A percentile compares a stretch with the other conserved stretches of the same genome.
Conservation (phyloP, 2,888 invertebrate genomes). For the Drosophila flavopinicola region DNA sequence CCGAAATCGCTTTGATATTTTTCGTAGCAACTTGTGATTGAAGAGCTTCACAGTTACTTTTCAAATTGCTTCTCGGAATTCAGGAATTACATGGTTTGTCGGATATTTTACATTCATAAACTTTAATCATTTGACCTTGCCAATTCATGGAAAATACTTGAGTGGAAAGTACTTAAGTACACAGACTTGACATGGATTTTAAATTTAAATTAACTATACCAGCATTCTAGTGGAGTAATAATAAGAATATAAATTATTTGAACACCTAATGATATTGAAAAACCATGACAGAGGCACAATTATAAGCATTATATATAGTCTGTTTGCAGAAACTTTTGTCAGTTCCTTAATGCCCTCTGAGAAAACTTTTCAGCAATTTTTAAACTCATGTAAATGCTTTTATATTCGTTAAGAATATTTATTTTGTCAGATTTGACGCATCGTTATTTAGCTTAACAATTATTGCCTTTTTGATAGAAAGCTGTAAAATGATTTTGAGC, state of each 20-base stretch:
- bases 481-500: constrained; percentile 19
- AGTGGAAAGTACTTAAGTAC: not conserved
- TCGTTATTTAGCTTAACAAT: constrained; percentile 13
- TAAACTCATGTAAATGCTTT: constrained; percentile 1
- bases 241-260: too few relatives aligned
- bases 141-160: too few relatives aligned
- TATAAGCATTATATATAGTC: too few relatives aligned
- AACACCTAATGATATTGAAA: too few relatives aligned
- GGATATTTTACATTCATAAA: not conserved
- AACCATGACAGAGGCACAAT: too few relatives aligned
- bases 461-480: constrained; percentile 22
- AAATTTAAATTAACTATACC: too few relatives aligned
- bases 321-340: too few relatives aligned
- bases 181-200: too few relatives aligned
- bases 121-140: not conserved
- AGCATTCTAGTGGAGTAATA: too few relatives aligned
- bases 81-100: not conserved
- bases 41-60: not conserved
- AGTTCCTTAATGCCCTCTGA: not conserved
- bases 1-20: constrained; percentile 4
- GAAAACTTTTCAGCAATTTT: not conserved
- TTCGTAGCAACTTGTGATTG: constrained; percentile 8
- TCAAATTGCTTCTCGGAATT: not conserved
- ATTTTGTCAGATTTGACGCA: constrained; percentile 24
- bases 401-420: constrained; percentile 7